These are phyloP conservation scores for Meloidogyne floridensis DNA, from an alignment of 1,140 invertebrate genomes.

Conservation along the genomic window DNA sequence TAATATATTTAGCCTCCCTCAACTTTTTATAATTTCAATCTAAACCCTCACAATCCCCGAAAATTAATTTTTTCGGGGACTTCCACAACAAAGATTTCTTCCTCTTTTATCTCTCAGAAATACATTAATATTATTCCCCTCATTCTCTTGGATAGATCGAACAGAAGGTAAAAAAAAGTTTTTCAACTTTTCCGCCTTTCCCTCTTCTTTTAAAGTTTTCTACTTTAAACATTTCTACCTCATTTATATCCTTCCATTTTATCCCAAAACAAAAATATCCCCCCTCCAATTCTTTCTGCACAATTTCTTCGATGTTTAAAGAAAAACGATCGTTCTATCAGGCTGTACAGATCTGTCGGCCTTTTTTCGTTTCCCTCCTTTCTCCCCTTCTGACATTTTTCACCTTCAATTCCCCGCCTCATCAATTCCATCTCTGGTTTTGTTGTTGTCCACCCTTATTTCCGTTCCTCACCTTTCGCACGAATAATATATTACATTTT, in stretches of 20 bases:
- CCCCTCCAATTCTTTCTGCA: background rate
- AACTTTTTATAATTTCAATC: too few species aligned
- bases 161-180: too few species aligned
- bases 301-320: background rate
- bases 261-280: background rate
- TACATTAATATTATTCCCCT: too few species aligned
- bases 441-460: background rate
- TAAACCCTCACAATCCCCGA: too few species aligned
- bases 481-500: background rate
- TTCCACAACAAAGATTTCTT: too few species aligned
- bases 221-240: background rate
- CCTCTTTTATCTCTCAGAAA: too few species aligned
- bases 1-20: too few species aligned
- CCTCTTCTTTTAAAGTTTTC: background rate
- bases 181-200: too few species aligned
- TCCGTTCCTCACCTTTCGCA: background rate
- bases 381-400: background rate
- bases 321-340: background rate
- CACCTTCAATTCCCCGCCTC: slow-evolving; percentile 4
- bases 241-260: background rate
- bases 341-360: background rate
- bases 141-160: too few species aligned
- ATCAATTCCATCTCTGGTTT: slow-evolving; percentile 9
- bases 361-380: background rate
- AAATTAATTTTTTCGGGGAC: too few species aligned